These are phyloP conservation scores for Ariolimax columbianus DNA, from an alignment of 2,888 invertebrate genomes.

Conservation along the genomic window DNA sequence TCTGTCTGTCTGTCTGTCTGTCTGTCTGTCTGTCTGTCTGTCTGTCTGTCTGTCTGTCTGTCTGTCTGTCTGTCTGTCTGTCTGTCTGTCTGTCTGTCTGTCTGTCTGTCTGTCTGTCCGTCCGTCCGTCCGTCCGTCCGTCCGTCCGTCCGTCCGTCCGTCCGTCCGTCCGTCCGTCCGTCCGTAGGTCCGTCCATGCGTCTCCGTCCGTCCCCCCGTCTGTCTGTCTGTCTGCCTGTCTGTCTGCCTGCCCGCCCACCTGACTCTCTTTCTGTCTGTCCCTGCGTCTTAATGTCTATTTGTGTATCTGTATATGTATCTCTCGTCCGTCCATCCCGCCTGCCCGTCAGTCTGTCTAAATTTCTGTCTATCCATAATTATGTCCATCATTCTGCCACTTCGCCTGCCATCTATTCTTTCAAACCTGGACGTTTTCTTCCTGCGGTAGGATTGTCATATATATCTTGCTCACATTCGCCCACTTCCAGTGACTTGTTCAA, in stretches of 20 bases:
- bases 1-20: constrained; percentile 12
- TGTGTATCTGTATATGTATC: background rate
- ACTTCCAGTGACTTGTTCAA: no score
- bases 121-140: background rate
- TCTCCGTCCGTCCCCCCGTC: constrained; percentile 7
- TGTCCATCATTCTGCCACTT: constrained; percentile 8
- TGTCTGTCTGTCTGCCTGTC: constrained; percentile 26
- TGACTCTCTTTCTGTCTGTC: constrained; percentile 4
- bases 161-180: background rate
- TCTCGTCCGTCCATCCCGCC: background rate
- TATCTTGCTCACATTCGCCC: no score
- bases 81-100: constrained; percentile 10
- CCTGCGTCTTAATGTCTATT: constrained; percentile 14
- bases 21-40: background rate
- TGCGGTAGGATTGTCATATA: no score
- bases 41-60: background rate
- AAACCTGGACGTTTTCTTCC: no score
- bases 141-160: constrained; percentile 16
- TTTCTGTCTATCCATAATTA: background rate
- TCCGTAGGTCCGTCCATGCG: background rate
- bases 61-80: constrained; percentile 7
- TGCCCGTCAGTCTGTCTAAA: background rate
- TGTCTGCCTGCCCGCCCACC: constrained; percentile 1
- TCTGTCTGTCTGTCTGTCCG: background rate
- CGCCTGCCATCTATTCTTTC: background rate